Evolutionary conservation across 92 coral and sea anemone genomes (phyloP), one percentile per base, ranked within the genome.

Genomic region (Diadumene lineata): DNA sequence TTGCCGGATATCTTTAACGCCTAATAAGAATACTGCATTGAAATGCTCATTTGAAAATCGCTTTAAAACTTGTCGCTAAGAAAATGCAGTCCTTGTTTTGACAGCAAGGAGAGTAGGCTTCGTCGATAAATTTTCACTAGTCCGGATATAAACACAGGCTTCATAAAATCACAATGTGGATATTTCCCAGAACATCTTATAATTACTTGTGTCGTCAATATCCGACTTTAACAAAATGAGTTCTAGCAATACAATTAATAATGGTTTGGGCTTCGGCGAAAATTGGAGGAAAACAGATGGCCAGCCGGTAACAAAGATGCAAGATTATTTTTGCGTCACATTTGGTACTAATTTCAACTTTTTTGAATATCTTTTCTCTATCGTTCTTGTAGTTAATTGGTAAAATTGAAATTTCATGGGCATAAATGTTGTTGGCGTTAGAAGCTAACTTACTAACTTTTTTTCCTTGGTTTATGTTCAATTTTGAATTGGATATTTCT

Each of bases 141-240:
- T 11, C 68, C 68, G 68, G 68, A 62, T 62, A 62, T 43, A 62
- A 27, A 31, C 68, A 0, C 2, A n/a, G n/a, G 65, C 30, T 60
- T 60, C 65, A 11, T 1, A 15, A 23, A 60, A 60, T 60, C 28
- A 43, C 68, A 62, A 29, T 62, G 31, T 62, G 68, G 68, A 31
- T 28, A 62, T 28, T 62, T 62, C 68, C 68, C 34, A 62, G 38
- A 28, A 30, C 24, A 62, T 62, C 38, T 62, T 62, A 13, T 62
- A 62, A 62, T 62, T 62, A 62, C 68, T 62, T 19, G 23, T 22
- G 64, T 28, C 68, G 2, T 6, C 11, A 25, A 28, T 43, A 62
- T 62, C 68, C 68, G 68, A 11, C 17, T 15, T 19, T 28, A 43
- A 28, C 2, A 62, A 62, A 28, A 62, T 62, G 38, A 62, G 43